A percentile compares a stretch with the other conserved stretches of the same genome.
Conservation (phyloP, 2,113 vertebrate species). For the Corythoichthys haematopterus region DNA sequence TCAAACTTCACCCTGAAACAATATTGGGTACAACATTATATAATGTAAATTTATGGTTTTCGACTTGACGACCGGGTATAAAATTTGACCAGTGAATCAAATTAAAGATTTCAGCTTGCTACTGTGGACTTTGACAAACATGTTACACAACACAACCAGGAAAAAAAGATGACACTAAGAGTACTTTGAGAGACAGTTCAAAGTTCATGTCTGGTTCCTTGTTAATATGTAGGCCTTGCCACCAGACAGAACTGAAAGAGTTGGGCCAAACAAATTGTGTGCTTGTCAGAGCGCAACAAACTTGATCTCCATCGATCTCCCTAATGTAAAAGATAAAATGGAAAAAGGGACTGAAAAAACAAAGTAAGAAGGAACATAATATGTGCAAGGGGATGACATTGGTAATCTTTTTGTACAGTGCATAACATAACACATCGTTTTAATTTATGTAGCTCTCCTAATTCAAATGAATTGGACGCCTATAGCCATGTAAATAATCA, state of each 20-base stretch:
- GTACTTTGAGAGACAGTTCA: constrained; percentile 1
- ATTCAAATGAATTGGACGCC: too few species aligned
- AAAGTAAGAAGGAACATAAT: neutral
- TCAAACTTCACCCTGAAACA: too few species aligned
- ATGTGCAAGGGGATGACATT: neutral
- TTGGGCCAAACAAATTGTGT: neutral
- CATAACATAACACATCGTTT: too few species aligned
- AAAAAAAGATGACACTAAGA: neutral
- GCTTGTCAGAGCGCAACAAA: neutral
- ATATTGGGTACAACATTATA: too few species aligned
- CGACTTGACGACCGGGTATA: too few species aligned
- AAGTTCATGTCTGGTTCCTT: neutral
- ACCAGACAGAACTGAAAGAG: neutral
- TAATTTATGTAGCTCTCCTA: too few species aligned
- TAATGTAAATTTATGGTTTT: too few species aligned
- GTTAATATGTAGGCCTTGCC: neutral
- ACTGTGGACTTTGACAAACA: constrained; percentile 8
- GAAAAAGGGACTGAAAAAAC: too few species aligned
- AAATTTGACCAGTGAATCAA: too few species aligned
- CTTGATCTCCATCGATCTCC: too few species aligned
- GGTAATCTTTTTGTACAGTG: neutral
- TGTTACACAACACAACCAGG: constrained; percentile 29
- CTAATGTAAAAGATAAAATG: too few species aligned
- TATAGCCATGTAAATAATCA: too few species aligned
- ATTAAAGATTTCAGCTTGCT: neutral